Base-by-base conservation (phyloP, 2,888 invertebrate genomes). In the Lutraria lutraria region DNA sequence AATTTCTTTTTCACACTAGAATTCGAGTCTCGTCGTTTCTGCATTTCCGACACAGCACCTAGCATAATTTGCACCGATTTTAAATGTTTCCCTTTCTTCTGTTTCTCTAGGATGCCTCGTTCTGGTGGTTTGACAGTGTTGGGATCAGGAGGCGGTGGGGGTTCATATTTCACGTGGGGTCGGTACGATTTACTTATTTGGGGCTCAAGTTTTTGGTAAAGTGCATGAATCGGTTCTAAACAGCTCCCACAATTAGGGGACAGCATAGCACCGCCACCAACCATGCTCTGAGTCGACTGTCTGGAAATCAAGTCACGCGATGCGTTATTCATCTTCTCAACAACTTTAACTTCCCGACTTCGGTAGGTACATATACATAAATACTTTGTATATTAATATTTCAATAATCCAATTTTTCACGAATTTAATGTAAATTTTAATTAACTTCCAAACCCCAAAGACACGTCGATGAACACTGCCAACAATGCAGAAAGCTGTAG, bases 161-260 rank as follows among this genome's bases (percentile, higher is more conserved):
- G 91, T 21, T 88, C 80, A 54, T 91, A 91, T 25, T 86, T 84
- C 29, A 88, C 91, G 82, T 91, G 85, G 54, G 89, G 91, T 29
- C 91, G 52, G 80, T 91, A 91, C 16, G 91, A 91, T 79, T 89
- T 88, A 34, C 84, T 86, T 21, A 91, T 85, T 15, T 91, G 91
- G 0, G 91, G 89, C 60, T 91, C 91, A 8, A 91, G 86, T 60
- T 89, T 60, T 34, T 86, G 83, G 25, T 91, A 91, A 13, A 91
- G 84, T 21, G 79, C 83, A 56, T 60, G 83, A 10, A 91, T 56
- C 72, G 88, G 83, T 83, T 82, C 81, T 80, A 76, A 68, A 68
- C 84, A 86, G 56, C 60, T 90, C n/a, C 72, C 81, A 60, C 86
- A 68, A 52, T 31, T 21, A 34, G 81, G 81, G 21, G 63, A 16